A percentile compares a stretch with the other conserved stretches of the same genome.
Conservation (phyloP, 92 coral and sea anemone species). For the Parazoanthus atlanticus region DNA sequence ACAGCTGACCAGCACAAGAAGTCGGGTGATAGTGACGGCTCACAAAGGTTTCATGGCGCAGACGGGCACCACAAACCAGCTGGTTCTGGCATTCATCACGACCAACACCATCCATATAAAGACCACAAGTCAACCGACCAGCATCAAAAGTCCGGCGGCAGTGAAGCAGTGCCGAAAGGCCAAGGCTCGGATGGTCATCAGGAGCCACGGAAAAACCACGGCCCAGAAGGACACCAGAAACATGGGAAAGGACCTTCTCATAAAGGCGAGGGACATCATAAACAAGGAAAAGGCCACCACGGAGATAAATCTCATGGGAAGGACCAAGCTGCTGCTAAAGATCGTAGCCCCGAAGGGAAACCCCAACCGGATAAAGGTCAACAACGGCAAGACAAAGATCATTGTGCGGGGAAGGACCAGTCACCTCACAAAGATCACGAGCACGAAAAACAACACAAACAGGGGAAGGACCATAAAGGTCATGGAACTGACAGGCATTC, state of each 20-base stretch:
- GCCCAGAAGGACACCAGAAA: conserved; percentile 16
- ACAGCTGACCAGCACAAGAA: conserved; percentile 24
- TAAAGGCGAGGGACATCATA: conserved; percentile 34
- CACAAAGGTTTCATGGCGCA: too few species aligned
- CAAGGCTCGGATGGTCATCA: not conserved
- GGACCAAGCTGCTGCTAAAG: conserved; percentile 21
- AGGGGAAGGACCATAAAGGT: conserved; percentile 35
- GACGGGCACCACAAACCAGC: not conserved
- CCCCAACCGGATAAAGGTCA: conserved; percentile 20
- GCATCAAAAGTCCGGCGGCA: not conserved
- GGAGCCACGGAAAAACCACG: conserved; percentile 17
- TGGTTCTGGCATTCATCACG: not conserved
- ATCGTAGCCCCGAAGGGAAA: conserved; percentile 7
- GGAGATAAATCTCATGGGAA: conserved; percentile 46
- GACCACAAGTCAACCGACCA: conserved; percentile 10
- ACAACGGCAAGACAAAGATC: conserved; percentile 36
- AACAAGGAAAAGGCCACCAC: conserved; percentile 35
- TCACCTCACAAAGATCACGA: conserved; percentile 34
- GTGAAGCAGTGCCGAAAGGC: not conserved
- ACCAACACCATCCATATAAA: conserved; percentile 22
- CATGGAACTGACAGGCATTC: conserved; percentile 19
- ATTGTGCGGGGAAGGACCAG: too few species aligned
- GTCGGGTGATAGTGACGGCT: not conserved
- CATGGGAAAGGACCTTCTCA: conserved; percentile 42
- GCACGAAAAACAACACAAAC: conserved; percentile 7